Base-by-base conservation (phyloP, 2,888 invertebrate species). In the Cerastis leucographa region DNA sequence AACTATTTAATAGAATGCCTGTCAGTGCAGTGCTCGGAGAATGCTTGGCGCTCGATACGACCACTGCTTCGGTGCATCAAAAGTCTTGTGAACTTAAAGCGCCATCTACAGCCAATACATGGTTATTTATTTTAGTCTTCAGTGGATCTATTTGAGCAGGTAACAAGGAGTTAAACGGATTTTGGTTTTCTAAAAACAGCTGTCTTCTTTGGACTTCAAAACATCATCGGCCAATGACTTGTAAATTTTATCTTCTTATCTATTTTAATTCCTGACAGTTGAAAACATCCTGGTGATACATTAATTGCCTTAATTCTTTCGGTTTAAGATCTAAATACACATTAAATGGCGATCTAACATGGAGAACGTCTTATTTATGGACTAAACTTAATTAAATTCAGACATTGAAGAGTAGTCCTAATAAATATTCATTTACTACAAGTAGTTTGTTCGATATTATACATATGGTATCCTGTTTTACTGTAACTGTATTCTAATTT, bases 1-100 rank as follows among this genome's bases (percentile, higher is more conserved):
- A 86, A 74, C 86, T 86, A 78, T 78, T 68, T 78, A 84, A 78
- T 86, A 83, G 78, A 74, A 82, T 65, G 73, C 82, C 83, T 82
- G 74, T 51, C 83, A 56, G 72, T 71, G 35, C 67, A 73, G 71
- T 49, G 65, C 69, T 54, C 61, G 71, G 67, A 84, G 80, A 77
- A 87, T 62, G 76, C 65, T 74, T 84, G 85, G 76, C 87, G 68
- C 73, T 73, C 42, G 62, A 29, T 71, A 49, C 71, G 22, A 76
- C 44, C 46, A 49, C 42, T 67, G 40, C 51, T 75, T 49, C 65
- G 51, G 71, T 71, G 72, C 40, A 75, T 61, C 70, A 85, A 71
- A 71, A 49, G 62, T 44, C 40, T 17, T 22, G 19, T 14, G 22
- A 25, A 62, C 61, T 22, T n/a, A 65, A 44, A 80, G 61, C 70